These are phyloP conservation scores for Syngnathus scovelli DNA, from an alignment of 2,113 vertebrate genomes.

Conservation along the genomic window DNA sequence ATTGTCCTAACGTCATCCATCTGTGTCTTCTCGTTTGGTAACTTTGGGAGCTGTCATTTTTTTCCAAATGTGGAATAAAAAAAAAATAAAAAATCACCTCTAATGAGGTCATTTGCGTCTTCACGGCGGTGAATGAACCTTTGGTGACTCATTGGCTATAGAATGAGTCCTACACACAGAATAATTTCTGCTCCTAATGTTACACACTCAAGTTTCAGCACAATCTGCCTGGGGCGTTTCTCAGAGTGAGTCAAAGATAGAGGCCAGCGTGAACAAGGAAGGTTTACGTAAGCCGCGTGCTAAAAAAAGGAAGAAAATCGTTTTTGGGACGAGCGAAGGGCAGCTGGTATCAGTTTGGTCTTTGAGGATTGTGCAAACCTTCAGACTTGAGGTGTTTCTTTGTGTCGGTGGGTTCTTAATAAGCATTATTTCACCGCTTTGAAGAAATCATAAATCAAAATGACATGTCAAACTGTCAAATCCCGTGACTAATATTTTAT, in stretches of 20 bases:
- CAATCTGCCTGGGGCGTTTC: conserved; percentile 29
- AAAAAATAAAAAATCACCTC: not conserved
- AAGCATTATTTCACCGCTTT: not conserved
- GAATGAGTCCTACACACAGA: conserved; percentile 16
- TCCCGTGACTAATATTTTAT: not conserved
- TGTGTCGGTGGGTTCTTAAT: conserved; percentile 6
- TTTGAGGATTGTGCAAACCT: conserved; percentile 46
- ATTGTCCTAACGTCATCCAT: not conserved
- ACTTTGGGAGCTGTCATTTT: conserved; percentile 10
- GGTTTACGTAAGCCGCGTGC: conserved; percentile 27
- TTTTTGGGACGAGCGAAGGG: conserved; percentile 16
- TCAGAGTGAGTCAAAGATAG: conserved; percentile 47
- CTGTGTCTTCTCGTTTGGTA: conserved; percentile 15
- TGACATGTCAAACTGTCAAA: conserved; percentile 34
- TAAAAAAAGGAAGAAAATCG: conserved; percentile 12
- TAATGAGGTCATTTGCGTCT: conserved; percentile 16
- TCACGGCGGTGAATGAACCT: conserved; percentile 21
- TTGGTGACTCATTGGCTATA: conserved; percentile 46
- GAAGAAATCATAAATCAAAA: not conserved
- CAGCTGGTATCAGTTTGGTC: conserved; percentile 39
- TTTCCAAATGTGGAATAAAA: conserved; percentile 23
- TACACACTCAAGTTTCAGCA: conserved; percentile 31
- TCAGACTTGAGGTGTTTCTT: conserved; percentile 21
- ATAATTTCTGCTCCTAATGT: conserved; percentile 32
- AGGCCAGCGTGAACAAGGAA: conserved; percentile 11